A percentile compares a stretch with the other conserved stretches of the same genome.
phyloP scores from a whole-genome alignment of 2,888 invertebrate species.

The Agriopis leucophaearia region DNA sequence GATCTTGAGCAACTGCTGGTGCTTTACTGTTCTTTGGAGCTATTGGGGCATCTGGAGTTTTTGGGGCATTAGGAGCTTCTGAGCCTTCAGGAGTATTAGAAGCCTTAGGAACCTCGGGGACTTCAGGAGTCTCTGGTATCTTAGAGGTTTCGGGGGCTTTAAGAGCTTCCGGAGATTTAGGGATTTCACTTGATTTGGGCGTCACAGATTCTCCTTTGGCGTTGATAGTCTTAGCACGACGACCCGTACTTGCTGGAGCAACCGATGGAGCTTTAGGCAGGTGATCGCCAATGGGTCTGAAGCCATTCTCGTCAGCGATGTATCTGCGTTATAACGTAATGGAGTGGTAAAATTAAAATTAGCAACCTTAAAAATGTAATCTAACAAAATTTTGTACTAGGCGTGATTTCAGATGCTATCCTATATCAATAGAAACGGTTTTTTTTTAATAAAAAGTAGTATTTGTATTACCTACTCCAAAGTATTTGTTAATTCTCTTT shows the following conservation, averaged over 20 bases:
- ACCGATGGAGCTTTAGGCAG: constrained; percentile 46
- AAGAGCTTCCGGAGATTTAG: constrained; percentile 14
- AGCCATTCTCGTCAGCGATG: constrained; percentile 91
- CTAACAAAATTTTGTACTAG: too few relatives aligned
- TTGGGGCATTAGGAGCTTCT: neutral
- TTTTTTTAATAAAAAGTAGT: too few relatives aligned
- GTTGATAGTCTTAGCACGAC: constrained; percentile 55
- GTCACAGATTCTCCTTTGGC: constrained; percentile 52
- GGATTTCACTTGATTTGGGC: neutral
- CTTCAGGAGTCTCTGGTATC: neutral
- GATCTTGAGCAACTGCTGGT: neutral
- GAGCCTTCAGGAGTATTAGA: neutral
- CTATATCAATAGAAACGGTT: too few relatives aligned
- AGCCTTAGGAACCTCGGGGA: neutral
- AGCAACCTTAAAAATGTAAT: too few relatives aligned
- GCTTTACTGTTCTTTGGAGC: neutral
- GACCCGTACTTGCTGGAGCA: constrained; percentile 14
- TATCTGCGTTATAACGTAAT: constrained; percentile 73
- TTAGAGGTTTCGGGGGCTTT: neutral
- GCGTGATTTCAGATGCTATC: too few relatives aligned
- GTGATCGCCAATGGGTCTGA: constrained; percentile 88
- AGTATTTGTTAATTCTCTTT: too few relatives aligned
- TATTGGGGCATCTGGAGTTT: neutral
- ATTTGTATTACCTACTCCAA: too few relatives aligned
- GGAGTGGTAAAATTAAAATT: too few relatives aligned